A percentile compares a stretch with the other conserved stretches of the same genome.
Evolutionary conservation across 2,888 invertebrate genomes (phyloP).

Genomic region (Ichneumoninae sp.): DNA sequence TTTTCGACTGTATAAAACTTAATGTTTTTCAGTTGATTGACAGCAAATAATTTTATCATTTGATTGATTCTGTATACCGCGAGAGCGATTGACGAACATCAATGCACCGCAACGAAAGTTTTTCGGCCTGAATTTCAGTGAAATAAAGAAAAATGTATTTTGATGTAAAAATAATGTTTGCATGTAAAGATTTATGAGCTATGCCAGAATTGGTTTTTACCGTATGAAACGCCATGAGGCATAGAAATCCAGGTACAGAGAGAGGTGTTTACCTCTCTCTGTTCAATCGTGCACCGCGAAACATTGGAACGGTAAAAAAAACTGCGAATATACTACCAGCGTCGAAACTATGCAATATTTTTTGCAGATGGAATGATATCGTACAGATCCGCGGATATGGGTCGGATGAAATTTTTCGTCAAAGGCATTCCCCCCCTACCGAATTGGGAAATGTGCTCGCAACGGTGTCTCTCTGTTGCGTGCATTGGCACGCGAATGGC

Average conservation of each 20-base stretch:
- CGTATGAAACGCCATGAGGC: neutral
- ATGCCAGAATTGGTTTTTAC: neutral
- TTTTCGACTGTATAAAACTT: too few relatives aligned
- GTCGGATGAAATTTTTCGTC: constrained; percentile 14
- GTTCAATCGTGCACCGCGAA: neutral
- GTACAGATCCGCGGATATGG: constrained; percentile 15
- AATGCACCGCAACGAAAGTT: neutral
- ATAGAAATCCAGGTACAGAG: neutral
- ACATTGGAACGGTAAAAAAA: constrained; percentile 7
- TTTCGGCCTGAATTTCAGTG: neutral
- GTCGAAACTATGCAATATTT: constrained; percentile 37
- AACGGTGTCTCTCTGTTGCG: neutral
- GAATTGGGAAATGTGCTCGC: constrained; percentile 39
- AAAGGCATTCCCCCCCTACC: constrained; percentile 5
- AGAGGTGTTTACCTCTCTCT: neutral
- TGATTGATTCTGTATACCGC: too few relatives aligned
- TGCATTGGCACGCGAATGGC: neutral
- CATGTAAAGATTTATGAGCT: too few relatives aligned
- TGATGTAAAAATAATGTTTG: neutral
- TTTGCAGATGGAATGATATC: constrained; percentile 45
- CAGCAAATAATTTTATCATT: too few relatives aligned
- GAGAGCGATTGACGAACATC: too few relatives aligned
- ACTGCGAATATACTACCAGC: neutral
- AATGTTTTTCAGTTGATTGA: too few relatives aligned
- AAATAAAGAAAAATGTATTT: neutral